phyloP scores from a whole-genome alignment of 2,888 invertebrate genomes.

The Chelonus formosanus region DNA sequence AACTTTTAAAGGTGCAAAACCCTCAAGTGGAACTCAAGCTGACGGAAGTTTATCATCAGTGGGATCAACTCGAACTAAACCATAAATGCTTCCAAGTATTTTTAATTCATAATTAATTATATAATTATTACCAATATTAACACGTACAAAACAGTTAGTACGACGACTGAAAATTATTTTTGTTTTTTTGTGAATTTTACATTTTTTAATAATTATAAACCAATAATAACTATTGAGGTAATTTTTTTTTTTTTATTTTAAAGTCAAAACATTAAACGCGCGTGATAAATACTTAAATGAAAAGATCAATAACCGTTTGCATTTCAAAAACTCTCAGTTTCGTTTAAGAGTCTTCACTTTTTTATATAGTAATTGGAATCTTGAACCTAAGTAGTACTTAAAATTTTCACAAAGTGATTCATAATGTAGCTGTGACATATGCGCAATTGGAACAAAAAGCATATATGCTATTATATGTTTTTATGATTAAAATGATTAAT shows the following conservation, averaged over 20 bases:
- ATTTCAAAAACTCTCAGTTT: conserved; percentile 17
- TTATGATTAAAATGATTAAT: conserved; percentile 2
- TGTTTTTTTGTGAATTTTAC: not conserved
- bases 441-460: conserved; percentile 7
- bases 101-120: conserved; percentile 13
- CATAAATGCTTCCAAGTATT: conserved; percentile 35
- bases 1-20: conserved; percentile 32
- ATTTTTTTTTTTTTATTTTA: too few species aligned
- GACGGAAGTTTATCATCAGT: conserved; percentile 29
- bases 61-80: conserved; percentile 37
- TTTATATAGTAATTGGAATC: conserved; percentile 4
- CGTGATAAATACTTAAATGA: too few species aligned
- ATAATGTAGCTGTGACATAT: conserved; percentile 19
- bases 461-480: not conserved
- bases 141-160: conserved; percentile 17
- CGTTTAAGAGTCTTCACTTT: conserved; percentile 12
- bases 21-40: conserved; percentile 24
- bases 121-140: conserved; percentile 3
- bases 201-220: not conserved
- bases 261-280: too few species aligned
- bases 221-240: too few species aligned
- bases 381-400: conserved; percentile 25
- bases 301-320: conserved; percentile 15
- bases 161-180: conserved; percentile 21
- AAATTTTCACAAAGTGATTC: conserved; percentile 10